Conservation (phyloP, 2,797 vertebrate genomes). For the Etheostoma nigrum region DNA sequence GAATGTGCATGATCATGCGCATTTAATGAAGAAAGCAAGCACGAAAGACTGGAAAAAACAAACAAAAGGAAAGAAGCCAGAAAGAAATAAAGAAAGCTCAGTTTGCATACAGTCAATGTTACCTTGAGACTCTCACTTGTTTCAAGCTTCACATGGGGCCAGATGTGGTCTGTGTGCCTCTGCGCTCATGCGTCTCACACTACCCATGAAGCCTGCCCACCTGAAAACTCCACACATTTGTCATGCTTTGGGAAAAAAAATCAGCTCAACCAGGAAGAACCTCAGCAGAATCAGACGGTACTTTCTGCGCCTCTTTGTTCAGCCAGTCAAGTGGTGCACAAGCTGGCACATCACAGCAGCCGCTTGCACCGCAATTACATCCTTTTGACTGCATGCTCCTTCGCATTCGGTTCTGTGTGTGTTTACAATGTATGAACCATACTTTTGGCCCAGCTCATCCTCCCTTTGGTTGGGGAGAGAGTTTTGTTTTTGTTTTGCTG, state of each 20-base stretch:
- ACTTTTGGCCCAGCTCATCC: constrained; percentile 26
- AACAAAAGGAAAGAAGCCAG: not conserved
- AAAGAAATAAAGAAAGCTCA: constrained; percentile 14
- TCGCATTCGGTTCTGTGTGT: constrained; percentile 41
- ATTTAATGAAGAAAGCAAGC: constrained; percentile 64
- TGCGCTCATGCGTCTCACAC: constrained; percentile 11
- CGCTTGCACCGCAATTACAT: constrained; percentile 64
- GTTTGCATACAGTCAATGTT: constrained; percentile 24
- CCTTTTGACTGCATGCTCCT: constrained; percentile 66
- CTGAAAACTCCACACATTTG: constrained; percentile 49
- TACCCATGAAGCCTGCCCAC: constrained; percentile 39
- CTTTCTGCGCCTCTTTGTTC: constrained; percentile 65
- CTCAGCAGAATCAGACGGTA: constrained; percentile 52
- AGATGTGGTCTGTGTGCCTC: constrained; percentile 14
- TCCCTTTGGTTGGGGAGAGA: constrained; percentile 12
- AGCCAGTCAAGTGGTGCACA: constrained; percentile 45
- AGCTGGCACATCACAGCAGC: constrained; percentile 61
- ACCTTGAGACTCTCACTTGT: constrained; percentile 16
- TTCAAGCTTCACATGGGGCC: constrained; percentile 20
- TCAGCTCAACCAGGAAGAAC: constrained; percentile 41
- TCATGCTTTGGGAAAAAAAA: constrained; percentile 22
- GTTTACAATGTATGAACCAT: constrained; percentile 43
- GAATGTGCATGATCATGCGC: constrained; percentile 64
- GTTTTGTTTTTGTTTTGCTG: constrained; percentile 36
- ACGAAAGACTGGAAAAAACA: constrained; percentile 11